A percentile compares a stretch with the other conserved stretches of the same genome.
These are phyloP conservation scores for Aulostomus chinensis DNA, from an alignment of 2,797 vertebrate species.

Conservation along the genomic window DNA sequence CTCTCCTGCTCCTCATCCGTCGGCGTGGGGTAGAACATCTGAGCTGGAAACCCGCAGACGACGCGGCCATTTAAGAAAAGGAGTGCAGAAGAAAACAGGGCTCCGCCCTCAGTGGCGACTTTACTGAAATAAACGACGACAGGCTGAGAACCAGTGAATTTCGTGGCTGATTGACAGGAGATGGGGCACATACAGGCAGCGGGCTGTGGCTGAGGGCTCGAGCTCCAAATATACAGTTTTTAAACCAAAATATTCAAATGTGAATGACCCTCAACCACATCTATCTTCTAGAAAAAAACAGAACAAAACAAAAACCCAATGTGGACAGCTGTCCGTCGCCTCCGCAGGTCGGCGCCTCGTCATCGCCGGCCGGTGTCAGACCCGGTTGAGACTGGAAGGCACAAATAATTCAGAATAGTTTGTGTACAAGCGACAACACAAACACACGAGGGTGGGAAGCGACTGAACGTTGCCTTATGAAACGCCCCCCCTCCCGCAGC, in stretches of 20 bases:
- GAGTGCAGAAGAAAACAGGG: constrained; percentile 67
- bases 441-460: background rate
- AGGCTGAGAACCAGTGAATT: constrained; percentile 2
- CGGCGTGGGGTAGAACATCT: background rate
- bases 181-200: background rate
- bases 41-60: constrained; percentile 11
- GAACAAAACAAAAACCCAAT: background rate
- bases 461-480: too few species aligned
- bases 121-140: too few species aligned
- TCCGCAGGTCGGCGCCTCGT: too few species aligned
- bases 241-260: constrained; percentile 77
- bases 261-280: constrained; percentile 52
- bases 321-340: constrained; percentile 5
- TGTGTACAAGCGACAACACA: constrained; percentile 3
- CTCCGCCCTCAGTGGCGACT: too few species aligned
- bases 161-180: background rate
- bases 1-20: constrained; percentile 4
- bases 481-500: too few species aligned
- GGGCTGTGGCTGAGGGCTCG: constrained; percentile 52
- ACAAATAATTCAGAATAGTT: constrained; percentile 11
- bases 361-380: constrained; percentile 17
- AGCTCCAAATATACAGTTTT: constrained; percentile 77
- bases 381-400: constrained; percentile 23
- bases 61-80: constrained; percentile 4
- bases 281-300: too few species aligned